Base-by-base conservation (phyloP, 2,888 invertebrate species). In the Eristalis arbustorum region DNA sequence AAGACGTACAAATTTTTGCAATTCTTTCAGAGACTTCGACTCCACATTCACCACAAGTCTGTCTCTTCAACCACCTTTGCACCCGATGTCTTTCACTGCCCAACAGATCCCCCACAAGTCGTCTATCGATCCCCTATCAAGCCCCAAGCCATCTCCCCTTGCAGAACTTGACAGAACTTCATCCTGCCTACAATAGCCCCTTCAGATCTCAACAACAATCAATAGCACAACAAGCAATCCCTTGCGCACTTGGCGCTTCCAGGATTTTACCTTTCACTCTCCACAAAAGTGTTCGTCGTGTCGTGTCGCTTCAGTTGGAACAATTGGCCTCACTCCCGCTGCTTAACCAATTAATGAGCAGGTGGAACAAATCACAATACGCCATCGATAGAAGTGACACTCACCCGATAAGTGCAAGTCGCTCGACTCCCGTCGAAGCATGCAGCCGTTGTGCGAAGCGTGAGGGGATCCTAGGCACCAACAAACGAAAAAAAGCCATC, bases 261-360 rank as follows among this genome's bases (percentile, higher is more conserved):
- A 4, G 49, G n/a, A 49, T 8, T 18, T 42, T 18, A 18, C 8
- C 49, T 18, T 49, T 49, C 18, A 4, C 2, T 37, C 37, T 37
- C 37, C 3, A 18, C 49, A 1, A 18, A 49, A 49, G 49, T 49
- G 49, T 49, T 49, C 49, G 18, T 49, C 18, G 8, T 49, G 18
- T 49, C 18, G 8, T 49, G 49, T 49, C 18, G 18, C 49, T 49
- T 49, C 49, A 49, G 18, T 49, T 23, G 23, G 28, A 18, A 72
- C 72, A 84, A 80, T 76, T 72, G 72, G 28, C 75, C 63, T 25
- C 75, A 57, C 37, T 76, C 72, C 49, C 18, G 49, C 73, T 62
- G 49, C 75, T 81, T 80, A 84, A 88, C 69, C 83, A 80, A 83
- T 85, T 88, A 88, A 88, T 84, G 85, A 88, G 78, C 85, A 88